Evolutionary conservation across 2,888 invertebrate genomes (phyloP).

Genomic region (Agriopis aurantiaria): DNA sequence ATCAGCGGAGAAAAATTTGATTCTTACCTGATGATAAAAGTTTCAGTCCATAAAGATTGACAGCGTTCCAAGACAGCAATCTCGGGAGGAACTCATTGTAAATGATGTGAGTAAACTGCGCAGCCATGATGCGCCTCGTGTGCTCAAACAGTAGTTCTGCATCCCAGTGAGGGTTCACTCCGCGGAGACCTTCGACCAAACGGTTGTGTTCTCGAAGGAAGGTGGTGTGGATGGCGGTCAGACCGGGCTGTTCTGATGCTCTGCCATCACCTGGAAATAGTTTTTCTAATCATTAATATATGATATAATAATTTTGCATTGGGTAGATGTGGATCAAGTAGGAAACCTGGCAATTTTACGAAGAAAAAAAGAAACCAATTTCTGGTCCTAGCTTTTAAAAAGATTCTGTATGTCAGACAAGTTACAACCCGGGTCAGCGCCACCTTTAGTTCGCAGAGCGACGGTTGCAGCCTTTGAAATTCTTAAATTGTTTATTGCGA

Average conservation of each 20-base stretch:
- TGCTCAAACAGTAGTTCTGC: constrained; percentile 94
- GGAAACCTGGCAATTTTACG: not conserved
- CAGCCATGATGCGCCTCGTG: constrained; percentile 91
- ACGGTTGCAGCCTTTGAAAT: not conserved
- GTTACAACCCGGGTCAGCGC: not conserved
- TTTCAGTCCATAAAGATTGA: constrained; percentile 95
- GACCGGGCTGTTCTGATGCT: constrained; percentile 96
- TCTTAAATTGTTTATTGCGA: not conserved
- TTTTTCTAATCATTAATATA: not conserved
- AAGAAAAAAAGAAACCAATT: not conserved
- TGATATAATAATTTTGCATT: not conserved
- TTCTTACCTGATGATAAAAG: constrained; percentile 89
- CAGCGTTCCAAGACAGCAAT: constrained; percentile 95
- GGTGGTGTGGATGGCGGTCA: constrained; percentile 95
- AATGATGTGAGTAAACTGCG: constrained; percentile 92
- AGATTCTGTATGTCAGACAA: too few species aligned
- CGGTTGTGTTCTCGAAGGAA: constrained; percentile 97
- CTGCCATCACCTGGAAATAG: constrained; percentile 90
- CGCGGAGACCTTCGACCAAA: constrained; percentile 91
- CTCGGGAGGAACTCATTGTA: constrained; percentile 97
- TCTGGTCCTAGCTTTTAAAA: not conserved
- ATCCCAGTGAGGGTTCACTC: constrained; percentile 96
- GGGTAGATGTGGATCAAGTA: not conserved
- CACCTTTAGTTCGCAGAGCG: not conserved
- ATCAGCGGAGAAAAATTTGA: not conserved